phyloP scores from a whole-genome alignment of 2,888 invertebrate species.

The Phengaris alcon region DNA sequence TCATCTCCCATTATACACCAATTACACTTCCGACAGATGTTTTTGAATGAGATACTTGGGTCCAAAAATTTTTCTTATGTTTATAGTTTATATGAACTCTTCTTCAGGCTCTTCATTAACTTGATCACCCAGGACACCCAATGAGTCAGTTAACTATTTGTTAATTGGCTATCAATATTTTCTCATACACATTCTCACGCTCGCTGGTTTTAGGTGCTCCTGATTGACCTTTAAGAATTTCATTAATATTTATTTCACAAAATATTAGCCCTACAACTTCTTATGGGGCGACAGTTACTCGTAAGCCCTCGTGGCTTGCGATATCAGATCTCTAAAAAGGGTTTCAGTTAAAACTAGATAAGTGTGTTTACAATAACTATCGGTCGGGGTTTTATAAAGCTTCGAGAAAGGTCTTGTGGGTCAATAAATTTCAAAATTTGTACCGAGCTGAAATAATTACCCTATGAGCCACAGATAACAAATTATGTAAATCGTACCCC shows the following conservation, averaged over 20 bases:
- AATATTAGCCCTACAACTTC: background rate
- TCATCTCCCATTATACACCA: constrained; percentile 23
- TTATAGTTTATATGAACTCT: background rate
- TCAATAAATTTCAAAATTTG: constrained; percentile 9
- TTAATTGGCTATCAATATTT: no score
- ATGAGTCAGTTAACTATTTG: no score
- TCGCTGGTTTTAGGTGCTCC: background rate
- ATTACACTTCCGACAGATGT: constrained; percentile 17
- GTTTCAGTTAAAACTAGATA: background rate
- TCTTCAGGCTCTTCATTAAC: no score
- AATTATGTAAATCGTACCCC: background rate
- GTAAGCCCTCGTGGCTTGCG: background rate
- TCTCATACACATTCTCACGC: background rate
- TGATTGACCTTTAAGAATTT: background rate
- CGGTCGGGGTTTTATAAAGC: background rate
- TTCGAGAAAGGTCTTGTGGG: background rate
- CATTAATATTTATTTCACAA: background rate
- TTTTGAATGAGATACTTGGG: background rate
- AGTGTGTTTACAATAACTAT: background rate
- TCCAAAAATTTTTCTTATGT: background rate
- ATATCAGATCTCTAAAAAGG: background rate
- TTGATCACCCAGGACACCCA: no score
- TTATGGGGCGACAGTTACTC: background rate
- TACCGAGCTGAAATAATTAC: background rate
- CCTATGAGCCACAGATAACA: background rate